Conservation (phyloP, 2,888 invertebrate genomes). For the Plemyria rubiginata region DNA sequence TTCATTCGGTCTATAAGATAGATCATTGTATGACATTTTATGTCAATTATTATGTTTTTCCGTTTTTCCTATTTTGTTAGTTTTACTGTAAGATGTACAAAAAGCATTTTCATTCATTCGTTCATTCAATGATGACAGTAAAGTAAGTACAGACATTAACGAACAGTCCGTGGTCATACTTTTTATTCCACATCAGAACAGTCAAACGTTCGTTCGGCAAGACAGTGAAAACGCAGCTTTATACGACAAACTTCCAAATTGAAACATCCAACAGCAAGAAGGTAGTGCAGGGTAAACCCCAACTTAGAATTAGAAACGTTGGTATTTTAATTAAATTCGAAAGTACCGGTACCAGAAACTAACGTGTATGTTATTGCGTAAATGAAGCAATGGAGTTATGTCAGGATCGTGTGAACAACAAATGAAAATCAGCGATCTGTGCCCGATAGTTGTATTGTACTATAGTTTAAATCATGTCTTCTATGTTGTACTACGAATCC, state of each 20-base stretch:
- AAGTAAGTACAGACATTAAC: no score
- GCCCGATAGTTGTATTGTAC: not conserved
- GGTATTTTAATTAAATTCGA: slow-evolving; percentile 7
- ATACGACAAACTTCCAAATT: slow-evolving; percentile 3
- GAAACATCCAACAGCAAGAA: slow-evolving; percentile 1
- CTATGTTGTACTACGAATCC: no score
- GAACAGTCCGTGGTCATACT: no score
- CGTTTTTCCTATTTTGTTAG: no score
- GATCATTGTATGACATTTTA: no score
- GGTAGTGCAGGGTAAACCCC: slow-evolving; percentile 3
- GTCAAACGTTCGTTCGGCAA: not conserved
- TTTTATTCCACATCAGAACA: no score
- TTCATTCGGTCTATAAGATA: no score
- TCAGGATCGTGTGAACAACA: not conserved
- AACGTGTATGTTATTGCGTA: slow-evolving; percentile 2
- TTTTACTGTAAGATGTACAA: no score
- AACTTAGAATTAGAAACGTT: slow-evolving; percentile 10
- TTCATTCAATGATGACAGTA: no score
- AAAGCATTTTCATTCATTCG: no score
- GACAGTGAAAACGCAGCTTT: not conserved
- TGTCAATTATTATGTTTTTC: no score
- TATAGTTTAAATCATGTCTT: not conserved
- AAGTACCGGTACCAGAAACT: not conserved
- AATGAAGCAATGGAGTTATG: not conserved
- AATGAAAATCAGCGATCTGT: not conserved